A percentile compares a stretch with the other conserved stretches of the same genome.
phyloP scores from a whole-genome alignment of 2,888 invertebrate genomes.

The Plebejus melissa region DNA sequence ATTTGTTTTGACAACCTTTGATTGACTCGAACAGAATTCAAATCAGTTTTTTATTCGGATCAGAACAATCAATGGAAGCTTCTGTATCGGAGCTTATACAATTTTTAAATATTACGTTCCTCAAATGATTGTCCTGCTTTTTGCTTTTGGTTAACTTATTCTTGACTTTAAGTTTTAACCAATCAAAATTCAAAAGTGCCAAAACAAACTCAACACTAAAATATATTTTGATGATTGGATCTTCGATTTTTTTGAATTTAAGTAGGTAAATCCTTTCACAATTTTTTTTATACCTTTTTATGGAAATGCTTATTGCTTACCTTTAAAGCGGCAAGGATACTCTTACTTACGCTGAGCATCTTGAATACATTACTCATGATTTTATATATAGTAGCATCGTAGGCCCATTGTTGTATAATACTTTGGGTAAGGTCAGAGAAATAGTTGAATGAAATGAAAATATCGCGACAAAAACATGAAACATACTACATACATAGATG shows the following conservation, averaged over 20 bases:
- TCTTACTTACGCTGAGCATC: neutral
- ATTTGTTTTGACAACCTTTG: slow-evolving; percentile 12
- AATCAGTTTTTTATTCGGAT: neutral
- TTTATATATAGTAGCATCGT: slow-evolving; percentile 25
- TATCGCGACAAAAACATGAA: neutral
- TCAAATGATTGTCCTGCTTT: too few species aligned
- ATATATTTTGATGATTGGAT: too few species aligned
- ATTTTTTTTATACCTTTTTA: too few species aligned
- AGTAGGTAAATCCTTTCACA: too few species aligned
- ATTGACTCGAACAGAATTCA: neutral
- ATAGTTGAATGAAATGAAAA: neutral
- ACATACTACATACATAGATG: too few species aligned
- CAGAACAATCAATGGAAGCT: neutral
- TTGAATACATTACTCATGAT: slow-evolving; percentile 11
- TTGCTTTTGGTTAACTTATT: too few species aligned
- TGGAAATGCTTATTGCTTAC: neutral
- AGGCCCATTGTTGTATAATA: slow-evolving; percentile 30
- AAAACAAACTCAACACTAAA: too few species aligned
- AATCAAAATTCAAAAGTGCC: too few species aligned
- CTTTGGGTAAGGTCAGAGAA: slow-evolving; percentile 30
- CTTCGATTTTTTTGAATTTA: too few species aligned
- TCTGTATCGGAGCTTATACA: neutral
- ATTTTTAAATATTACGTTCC: neutral
- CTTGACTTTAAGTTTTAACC: too few species aligned
- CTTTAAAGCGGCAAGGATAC: neutral